These are phyloP conservation scores for Craniophora ligustri DNA, from an alignment of 2,888 invertebrate genomes.

Conservation along the genomic window DNA sequence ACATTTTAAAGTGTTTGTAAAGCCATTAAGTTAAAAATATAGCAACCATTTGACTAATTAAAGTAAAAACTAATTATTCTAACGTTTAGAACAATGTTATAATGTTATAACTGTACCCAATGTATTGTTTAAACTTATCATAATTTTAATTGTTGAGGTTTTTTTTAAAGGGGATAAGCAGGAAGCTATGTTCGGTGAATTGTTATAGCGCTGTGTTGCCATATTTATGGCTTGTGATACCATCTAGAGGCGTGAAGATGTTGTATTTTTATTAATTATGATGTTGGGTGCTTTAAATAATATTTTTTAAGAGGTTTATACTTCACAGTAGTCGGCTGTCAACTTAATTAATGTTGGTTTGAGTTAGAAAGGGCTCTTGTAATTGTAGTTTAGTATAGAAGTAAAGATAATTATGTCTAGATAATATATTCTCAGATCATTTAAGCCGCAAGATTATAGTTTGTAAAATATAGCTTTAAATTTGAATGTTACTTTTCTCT, in stretches of 20 bases:
- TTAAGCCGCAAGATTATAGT: no score
- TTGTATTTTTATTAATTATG: constrained; percentile 44
- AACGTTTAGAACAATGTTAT: constrained; percentile 23
- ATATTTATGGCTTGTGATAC: constrained; percentile 48
- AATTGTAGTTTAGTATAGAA: no score
- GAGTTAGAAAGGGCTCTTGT: not conserved
- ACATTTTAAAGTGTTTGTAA: constrained; percentile 30
- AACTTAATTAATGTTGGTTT: not conserved
- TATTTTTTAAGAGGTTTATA: constrained; percentile 10
- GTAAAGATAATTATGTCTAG: not conserved
- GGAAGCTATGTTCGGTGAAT: constrained; percentile 31
- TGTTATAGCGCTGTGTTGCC: constrained; percentile 32
- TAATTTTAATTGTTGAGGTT: constrained; percentile 29
- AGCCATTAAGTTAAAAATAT: constrained; percentile 21
- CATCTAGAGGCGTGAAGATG: constrained; percentile 40
- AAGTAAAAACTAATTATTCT: constrained; percentile 29
- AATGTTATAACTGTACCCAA: constrained; percentile 19
- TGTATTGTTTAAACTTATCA: constrained; percentile 37
- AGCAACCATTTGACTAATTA: constrained; percentile 24
- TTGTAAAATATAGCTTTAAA: no score
- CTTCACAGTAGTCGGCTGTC: not conserved
- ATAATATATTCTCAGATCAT: constrained; percentile 1
- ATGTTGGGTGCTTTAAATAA: constrained; percentile 32
- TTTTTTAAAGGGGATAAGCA: constrained; percentile 34
- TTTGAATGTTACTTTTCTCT: no score